Conservation (phyloP, 2,888 invertebrate species). For the Sminthurinus aureus region DNA sequence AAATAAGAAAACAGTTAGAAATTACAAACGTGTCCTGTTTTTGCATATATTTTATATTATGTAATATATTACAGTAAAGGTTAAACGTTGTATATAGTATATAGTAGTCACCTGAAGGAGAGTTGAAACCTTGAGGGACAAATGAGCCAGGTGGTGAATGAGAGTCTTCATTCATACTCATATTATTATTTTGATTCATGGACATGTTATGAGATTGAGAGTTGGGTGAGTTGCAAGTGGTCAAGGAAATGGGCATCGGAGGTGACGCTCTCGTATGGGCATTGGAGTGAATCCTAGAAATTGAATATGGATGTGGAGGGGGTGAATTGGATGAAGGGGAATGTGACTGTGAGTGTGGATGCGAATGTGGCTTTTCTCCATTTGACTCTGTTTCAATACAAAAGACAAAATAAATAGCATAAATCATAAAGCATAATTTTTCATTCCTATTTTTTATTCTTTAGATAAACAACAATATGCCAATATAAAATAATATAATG, state of each 20-base stretch:
- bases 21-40: too few species aligned
- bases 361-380: slow-evolving; percentile 55
- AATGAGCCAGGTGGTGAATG: slow-evolving; percentile 54
- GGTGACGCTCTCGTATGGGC: slow-evolving; percentile 52
- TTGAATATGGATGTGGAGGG: slow-evolving; percentile 58
- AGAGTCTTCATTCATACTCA: slow-evolving; percentile 52
- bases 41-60: background rate
- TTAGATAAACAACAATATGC: too few species aligned
- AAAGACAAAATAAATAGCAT: background rate
- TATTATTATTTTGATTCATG: slow-evolving; percentile 48
- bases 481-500: too few species aligned
- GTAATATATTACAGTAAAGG: background rate
- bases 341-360: slow-evolving; percentile 27
- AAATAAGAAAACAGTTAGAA: background rate
- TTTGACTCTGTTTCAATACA: slow-evolving; percentile 47
- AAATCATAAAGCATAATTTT: too few species aligned
- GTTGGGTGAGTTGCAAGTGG: slow-evolving; percentile 54
- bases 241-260: slow-evolving; percentile 57
- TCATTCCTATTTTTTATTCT: too few species aligned
- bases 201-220: slow-evolving; percentile 50
- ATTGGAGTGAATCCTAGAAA: slow-evolving; percentile 56
- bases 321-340: slow-evolving; percentile 56
- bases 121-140: slow-evolving; percentile 57
- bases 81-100: background rate
- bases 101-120: slow-evolving; percentile 51